These are phyloP conservation scores for Brachylomia viminalis DNA, from an alignment of 2,888 invertebrate species.

Conservation along the genomic window DNA sequence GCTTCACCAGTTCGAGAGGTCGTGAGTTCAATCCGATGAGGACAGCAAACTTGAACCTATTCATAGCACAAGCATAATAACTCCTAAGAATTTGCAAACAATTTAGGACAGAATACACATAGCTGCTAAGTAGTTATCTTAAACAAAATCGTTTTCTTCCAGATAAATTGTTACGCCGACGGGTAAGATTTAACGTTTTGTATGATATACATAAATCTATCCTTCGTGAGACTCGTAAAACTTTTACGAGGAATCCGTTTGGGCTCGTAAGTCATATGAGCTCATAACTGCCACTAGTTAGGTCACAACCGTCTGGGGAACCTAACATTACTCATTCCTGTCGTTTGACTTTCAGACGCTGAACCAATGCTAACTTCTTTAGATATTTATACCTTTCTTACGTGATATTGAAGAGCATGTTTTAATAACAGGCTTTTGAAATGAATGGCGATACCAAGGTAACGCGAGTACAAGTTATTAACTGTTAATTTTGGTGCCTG, in stretches of 20 bases:
- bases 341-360: slow-evolving; percentile 8
- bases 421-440: not conserved
- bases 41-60: too few relatives aligned
- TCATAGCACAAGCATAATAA: too few relatives aligned
- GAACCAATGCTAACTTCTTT: slow-evolving; percentile 2
- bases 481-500: not conserved
- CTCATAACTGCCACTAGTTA: slow-evolving; percentile 57
- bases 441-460: not conserved
- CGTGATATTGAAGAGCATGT: not conserved
- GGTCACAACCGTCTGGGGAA: slow-evolving; percentile 39
- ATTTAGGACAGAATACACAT: not conserved
- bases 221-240: slow-evolving; percentile 48
- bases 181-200: slow-evolving; percentile 25
- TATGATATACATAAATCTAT: slow-evolving; percentile 58
- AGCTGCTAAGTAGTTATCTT: not conserved
- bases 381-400: not conserved
- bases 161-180: slow-evolving; percentile 29
- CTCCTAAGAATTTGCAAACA: not conserved
- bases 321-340: slow-evolving; percentile 43
- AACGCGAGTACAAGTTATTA: not conserved
- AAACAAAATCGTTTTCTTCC: slow-evolving; percentile 14
- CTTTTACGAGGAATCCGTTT: slow-evolving; percentile 57
- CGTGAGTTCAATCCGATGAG: too few relatives aligned
- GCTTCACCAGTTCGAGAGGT: too few relatives aligned
- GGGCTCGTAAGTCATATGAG: slow-evolving; percentile 55